phyloP scores from a whole-genome alignment of 2,888 invertebrate species.

The Slavum lentiscoides region DNA sequence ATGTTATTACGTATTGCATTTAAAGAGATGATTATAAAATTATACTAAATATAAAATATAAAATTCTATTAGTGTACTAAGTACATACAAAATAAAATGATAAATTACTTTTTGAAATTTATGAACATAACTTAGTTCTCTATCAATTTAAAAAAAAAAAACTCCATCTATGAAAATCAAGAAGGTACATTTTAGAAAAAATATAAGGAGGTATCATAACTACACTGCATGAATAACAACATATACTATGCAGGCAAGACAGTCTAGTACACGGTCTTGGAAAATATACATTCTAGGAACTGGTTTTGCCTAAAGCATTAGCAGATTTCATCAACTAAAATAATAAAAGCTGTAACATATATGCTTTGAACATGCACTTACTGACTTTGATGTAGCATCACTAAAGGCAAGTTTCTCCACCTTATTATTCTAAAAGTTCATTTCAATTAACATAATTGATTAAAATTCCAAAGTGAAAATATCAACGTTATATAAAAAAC shows the following conservation, averaged over 20 bases:
- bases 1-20: not conserved
- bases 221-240: too few relatives aligned
- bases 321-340: not conserved
- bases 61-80: too few relatives aligned
- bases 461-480: not conserved
- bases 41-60: too few relatives aligned
- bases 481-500: not conserved
- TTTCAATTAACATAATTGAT: conserved; percentile 4
- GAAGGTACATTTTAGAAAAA: too few relatives aligned
- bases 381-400: conserved; percentile 2
- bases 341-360: not conserved
- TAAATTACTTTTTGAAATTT: too few relatives aligned
- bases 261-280: too few relatives aligned
- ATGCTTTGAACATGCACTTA: conserved; percentile 16
- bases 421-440: conserved; percentile 36
- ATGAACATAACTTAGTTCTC: too few relatives aligned
- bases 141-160: too few relatives aligned
- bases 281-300: not conserved
- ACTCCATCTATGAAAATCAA: too few relatives aligned
- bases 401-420: conserved; percentile 3
- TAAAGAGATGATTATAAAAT: not conserved
- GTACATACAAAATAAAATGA: too few relatives aligned
- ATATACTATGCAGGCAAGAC: too few relatives aligned
- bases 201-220: too few relatives aligned
- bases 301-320: not conserved